Conservation (phyloP, 2,797 vertebrate species). For the Columba guinea region DNA sequence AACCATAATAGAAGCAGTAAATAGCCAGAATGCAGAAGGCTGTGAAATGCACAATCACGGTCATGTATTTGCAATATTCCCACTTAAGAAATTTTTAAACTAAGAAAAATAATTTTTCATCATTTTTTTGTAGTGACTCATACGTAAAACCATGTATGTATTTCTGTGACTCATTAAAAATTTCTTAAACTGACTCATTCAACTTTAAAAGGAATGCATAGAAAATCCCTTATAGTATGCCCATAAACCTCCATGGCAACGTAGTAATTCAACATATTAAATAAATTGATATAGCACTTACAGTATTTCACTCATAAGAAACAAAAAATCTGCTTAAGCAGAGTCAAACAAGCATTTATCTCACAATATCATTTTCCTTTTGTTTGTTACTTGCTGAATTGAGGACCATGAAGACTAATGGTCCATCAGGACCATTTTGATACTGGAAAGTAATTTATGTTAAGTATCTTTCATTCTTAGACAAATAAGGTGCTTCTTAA, state of each 20-base stretch:
- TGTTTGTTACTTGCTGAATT: background rate
- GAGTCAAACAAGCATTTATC: background rate
- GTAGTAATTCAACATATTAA: background rate
- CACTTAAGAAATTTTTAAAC: background rate
- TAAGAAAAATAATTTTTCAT: background rate
- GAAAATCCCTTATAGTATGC: background rate
- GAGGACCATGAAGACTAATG: background rate
- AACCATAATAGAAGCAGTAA: background rate
- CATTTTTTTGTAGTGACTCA: background rate
- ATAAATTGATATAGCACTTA: background rate
- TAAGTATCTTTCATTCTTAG: background rate
- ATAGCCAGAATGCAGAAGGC: background rate
- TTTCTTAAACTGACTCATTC: background rate
- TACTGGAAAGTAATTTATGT: background rate
- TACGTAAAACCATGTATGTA: background rate
- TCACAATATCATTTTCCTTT: background rate
- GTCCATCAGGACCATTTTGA: background rate
- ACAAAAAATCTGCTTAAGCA: background rate
- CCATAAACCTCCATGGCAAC: background rate
- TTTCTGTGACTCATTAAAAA: conserved; percentile 8
- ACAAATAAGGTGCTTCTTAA: background rate
- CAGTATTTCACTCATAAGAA: background rate
- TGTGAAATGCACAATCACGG: background rate
- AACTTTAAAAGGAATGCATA: background rate
- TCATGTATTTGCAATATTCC: background rate